These are phyloP conservation scores for Chaenocephalus aceratus DNA, from an alignment of 2,113 vertebrate species.

Conservation along the genomic window DNA sequence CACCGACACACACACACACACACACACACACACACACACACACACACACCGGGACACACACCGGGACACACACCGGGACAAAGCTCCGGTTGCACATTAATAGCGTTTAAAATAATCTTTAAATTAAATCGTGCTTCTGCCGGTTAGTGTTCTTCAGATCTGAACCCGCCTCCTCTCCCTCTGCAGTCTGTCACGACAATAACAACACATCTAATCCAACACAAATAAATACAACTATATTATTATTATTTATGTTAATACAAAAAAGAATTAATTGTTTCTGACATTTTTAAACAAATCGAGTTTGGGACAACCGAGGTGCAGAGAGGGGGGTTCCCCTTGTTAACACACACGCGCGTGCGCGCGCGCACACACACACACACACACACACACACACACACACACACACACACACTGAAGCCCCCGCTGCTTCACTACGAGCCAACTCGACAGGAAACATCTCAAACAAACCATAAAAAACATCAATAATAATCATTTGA, in stretches of 20 bases:
- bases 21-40: too few relatives aligned
- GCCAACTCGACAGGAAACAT: neutral
- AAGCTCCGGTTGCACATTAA: neutral
- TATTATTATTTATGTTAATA: neutral
- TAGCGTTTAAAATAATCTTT: too few relatives aligned
- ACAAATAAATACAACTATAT: neutral
- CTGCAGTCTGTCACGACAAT: neutral
- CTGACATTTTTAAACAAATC: slow-evolving; percentile 20
- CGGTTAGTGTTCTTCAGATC: too few relatives aligned
- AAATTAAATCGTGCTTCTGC: too few relatives aligned
- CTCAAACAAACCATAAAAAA: neutral
- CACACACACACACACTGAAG: slow-evolving; percentile 17
- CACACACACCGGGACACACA: neutral
- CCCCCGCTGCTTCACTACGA: neutral
- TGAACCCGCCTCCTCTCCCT: too few relatives aligned
- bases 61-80: neutral
- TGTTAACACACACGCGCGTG: slow-evolving; percentile 24
- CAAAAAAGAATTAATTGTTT: neutral
- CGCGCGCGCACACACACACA: neutral
- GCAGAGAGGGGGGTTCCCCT: slow-evolving; percentile 48
- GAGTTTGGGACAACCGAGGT: slow-evolving; percentile 27
- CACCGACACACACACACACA: neutral
- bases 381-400: slow-evolving; percentile 32
- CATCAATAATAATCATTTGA: neutral
- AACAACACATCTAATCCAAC: too few relatives aligned